Evolutionary conservation across 2,113 vertebrate genomes (phyloP), one percentile per base, ranked within the genome.

Genomic region (Silurus meridionalis): DNA sequence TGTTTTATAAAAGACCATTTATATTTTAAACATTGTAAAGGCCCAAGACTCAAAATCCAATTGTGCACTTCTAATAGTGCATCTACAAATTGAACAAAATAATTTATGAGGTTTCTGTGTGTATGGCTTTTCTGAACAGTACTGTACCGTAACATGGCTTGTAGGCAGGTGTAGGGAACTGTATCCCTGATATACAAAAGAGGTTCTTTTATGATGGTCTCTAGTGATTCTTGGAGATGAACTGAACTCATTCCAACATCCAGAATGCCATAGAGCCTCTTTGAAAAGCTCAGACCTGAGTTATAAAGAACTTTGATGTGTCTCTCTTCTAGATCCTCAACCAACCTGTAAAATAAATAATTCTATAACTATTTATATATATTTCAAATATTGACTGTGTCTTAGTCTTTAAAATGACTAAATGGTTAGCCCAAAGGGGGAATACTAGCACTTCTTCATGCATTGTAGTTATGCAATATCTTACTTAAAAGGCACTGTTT

Each of bases 81-180:
- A 37, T 37, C 37, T 37, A 37, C 37, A 37, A 37, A 37, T 37
- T 37, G 37, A 2, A 37, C 37, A 37, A 37, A 37, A 37, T 37
- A 37, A 37, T 37, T 2, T 37, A 37, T 37, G 37, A 37, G 37
- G 55, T 53, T 53, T 72, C 17, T 37, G 69, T 58, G 15, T 82
- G 9, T 83, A 46, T 71, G 64, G 7, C 48, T 74, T 74, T 77
- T 53, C 11, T 57, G 2, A 57, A 55, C 5, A 23, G 2, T 37
- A 37, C 37, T 2, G 6, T 93, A 97, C 96, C 95, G 95, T 90
- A 91, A 91, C 87, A 97, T 90, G 48, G 96, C 95, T 66, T 96
- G 95, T 89, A 96, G 95, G 72, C 93, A 95, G 0, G 69, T 80
- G 4, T 28, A 81, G 3, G 94, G 93, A 85, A 95, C n/a, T 0